Conservation (phyloP, 2,888 invertebrate genomes). For the Microctonus aethiopoides region DNA sequence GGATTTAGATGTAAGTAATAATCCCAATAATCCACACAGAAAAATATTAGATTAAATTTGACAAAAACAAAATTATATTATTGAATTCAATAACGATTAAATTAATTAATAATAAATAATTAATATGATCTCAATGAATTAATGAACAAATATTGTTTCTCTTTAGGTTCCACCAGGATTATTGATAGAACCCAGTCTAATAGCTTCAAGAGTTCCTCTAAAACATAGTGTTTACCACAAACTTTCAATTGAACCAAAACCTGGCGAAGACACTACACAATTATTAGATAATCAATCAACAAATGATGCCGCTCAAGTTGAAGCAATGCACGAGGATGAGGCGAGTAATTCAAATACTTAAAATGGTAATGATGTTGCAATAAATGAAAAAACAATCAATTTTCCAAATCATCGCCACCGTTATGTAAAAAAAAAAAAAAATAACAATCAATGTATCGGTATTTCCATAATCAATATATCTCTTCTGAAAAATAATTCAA, state of each 20-base stretch:
- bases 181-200: constrained; percentile 76
- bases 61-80: too few species aligned
- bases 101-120: too few species aligned
- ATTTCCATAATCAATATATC: neutral
- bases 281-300: neutral
- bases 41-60: too few species aligned
- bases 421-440: neutral
- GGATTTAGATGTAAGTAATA: constrained; percentile 73
- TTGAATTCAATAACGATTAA: too few species aligned
- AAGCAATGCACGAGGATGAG: neutral
- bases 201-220: constrained; percentile 75
- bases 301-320: neutral
- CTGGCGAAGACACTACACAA: neutral
- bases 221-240: constrained; percentile 68
- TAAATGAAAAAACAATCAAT: neutral
- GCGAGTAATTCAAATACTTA: constrained; percentile 8
- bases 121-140: too few species aligned
- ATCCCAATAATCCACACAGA: neutral
- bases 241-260: constrained; percentile 55
- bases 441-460: too few species aligned
- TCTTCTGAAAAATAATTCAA: neutral
- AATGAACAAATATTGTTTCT: too few species aligned
- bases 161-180: constrained; percentile 71
- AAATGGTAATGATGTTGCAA: neutral
- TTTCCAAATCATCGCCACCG: neutral